Evolutionary conservation across 2,888 invertebrate species (phyloP).

Genomic region (Drosophila bunnanda): DNA sequence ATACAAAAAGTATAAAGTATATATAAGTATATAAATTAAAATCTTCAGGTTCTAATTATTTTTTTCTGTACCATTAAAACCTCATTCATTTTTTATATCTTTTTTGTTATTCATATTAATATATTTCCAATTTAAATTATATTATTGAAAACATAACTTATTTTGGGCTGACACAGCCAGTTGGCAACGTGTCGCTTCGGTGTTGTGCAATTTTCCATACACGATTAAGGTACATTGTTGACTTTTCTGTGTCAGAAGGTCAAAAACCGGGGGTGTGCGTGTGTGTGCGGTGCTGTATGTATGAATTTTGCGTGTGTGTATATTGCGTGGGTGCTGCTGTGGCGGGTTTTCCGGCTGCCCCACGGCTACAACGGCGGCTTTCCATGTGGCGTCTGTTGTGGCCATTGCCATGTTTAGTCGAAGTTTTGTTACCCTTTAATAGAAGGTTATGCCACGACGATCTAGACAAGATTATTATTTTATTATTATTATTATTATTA

Average conservation of each 20-base stretch:
- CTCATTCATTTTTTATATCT: neutral
- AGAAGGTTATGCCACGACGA: too few relatives aligned
- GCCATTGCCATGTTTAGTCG: conserved; percentile 23
- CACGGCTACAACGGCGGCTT: conserved; percentile 24
- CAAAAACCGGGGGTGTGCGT: conserved; percentile 25
- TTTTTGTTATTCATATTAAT: neutral
- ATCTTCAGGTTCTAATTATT: neutral
- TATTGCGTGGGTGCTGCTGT: conserved; percentile 28
- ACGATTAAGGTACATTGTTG: conserved; percentile 4
- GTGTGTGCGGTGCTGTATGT: conserved; percentile 6
- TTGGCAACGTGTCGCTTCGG: neutral
- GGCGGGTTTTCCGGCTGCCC: conserved; percentile 33
- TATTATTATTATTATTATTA: neutral
- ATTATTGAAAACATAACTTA: too few relatives aligned
- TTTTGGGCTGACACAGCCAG: neutral
- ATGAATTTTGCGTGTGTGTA: conserved; percentile 9
- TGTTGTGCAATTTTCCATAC: conserved; percentile 46
- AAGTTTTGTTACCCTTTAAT: neutral
- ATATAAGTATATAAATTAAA: too few relatives aligned
- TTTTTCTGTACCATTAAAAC: neutral
- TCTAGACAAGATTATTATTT: neutral
- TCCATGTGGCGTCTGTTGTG: conserved; percentile 20
- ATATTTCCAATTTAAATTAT: neutral
- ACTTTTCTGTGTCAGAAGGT: conserved; percentile 61
- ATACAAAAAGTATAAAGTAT: too few relatives aligned